Conservation (phyloP, 2,113 vertebrate genomes). For the Ranitomeya variabilis region DNA sequence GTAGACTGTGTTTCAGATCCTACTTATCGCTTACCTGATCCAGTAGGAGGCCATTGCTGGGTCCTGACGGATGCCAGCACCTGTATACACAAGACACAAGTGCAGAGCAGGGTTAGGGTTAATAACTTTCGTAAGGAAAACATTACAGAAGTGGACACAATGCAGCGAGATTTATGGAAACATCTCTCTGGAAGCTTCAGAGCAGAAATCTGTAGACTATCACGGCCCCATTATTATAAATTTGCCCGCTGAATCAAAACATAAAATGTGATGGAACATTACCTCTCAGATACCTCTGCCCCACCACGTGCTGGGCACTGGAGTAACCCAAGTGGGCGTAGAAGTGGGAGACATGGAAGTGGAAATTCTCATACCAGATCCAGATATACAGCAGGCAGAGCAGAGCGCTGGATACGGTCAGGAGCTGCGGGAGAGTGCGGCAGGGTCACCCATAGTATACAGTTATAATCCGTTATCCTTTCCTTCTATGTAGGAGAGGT, state of each 20-base stretch:
- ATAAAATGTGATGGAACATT: neutral
- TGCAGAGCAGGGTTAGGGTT: too few relatives aligned
- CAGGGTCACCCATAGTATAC: neutral
- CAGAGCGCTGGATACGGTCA: constrained; percentile 56
- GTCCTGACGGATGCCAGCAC: constrained; percentile 66
- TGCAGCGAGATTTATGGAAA: neutral
- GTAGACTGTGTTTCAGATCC: neutral
- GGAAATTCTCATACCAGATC: constrained; percentile 64
- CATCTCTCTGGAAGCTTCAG: neutral
- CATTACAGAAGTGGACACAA: neutral
- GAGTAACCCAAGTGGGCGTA: constrained; percentile 65
- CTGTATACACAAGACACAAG: constrained; percentile 59
- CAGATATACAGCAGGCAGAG: constrained; percentile 66
- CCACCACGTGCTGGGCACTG: constrained; percentile 66
- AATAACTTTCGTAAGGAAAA: too few relatives aligned
- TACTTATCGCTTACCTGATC: constrained; percentile 67
- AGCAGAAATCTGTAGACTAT: neutral
- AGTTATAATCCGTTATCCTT: too few relatives aligned
- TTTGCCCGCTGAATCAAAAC: neutral
- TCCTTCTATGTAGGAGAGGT: too few relatives aligned
- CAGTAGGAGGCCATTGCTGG: constrained; percentile 67
- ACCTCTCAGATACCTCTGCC: constrained; percentile 73
- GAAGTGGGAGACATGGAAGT: constrained; percentile 66
- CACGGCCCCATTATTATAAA: too few relatives aligned
- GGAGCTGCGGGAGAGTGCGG: constrained; percentile 61